phyloP scores from a whole-genome alignment of 2,888 invertebrate species.

The Lasioglossum calceatum region DNA sequence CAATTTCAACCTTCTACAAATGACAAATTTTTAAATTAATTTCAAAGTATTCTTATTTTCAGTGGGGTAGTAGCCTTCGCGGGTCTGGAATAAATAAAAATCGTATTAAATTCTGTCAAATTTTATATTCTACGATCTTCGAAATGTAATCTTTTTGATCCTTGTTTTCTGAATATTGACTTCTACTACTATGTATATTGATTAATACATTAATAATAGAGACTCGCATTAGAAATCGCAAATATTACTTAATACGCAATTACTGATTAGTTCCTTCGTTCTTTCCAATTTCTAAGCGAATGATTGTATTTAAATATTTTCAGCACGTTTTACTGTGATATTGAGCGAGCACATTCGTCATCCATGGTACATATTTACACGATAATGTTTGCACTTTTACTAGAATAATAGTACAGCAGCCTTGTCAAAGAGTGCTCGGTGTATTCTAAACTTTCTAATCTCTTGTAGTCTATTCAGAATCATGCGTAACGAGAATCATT shows the following conservation, averaged over 20 bases:
- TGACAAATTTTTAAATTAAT: too few relatives aligned
- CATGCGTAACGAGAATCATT: not conserved
- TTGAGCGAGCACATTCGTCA: not conserved
- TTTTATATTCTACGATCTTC: too few relatives aligned
- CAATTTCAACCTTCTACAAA: too few relatives aligned
- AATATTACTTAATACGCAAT: not conserved
- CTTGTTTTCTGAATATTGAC: too few relatives aligned
- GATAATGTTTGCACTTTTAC: conserved; percentile 28
- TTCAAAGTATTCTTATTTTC: too few relatives aligned
- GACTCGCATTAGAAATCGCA: conserved; percentile 1
- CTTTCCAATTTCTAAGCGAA: not conserved
- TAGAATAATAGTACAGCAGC: conserved; percentile 27
- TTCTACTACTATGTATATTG: too few relatives aligned
- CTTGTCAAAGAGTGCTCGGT: conserved; percentile 19
- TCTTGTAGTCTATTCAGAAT: not conserved
- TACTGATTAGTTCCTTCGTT: not conserved
- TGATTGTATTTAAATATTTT: not conserved
- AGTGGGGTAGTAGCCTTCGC: too few relatives aligned
- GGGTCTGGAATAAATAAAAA: too few relatives aligned
- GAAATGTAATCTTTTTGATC: too few relatives aligned
- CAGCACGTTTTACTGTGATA: not conserved
- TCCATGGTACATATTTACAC: not conserved
- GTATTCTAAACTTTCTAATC: conserved; percentile 12
- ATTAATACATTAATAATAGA: not conserved
- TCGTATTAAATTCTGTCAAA: too few relatives aligned